These are phyloP conservation scores for Parasteatoda tepidariorum DNA, from an alignment of 1,140 invertebrate genomes.

Conservation along the genomic window DNA sequence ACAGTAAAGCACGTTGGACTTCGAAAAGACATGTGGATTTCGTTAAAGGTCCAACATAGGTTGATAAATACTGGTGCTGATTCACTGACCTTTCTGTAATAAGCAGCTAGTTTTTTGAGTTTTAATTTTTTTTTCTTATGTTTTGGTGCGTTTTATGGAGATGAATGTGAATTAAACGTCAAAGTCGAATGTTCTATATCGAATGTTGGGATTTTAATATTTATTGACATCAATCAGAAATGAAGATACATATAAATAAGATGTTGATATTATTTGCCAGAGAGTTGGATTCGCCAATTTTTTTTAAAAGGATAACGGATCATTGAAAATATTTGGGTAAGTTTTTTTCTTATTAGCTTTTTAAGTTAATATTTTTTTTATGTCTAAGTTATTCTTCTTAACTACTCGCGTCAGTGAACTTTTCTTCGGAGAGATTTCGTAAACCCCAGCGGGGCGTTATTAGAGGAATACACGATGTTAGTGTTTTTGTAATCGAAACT, in stretches of 20 bases:
- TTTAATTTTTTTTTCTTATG: not conserved
- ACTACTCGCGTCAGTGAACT: slow-evolving; percentile 37
- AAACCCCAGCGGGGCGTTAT: not conserved
- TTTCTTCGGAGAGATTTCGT: slow-evolving; percentile 9
- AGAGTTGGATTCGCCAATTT: not conserved
- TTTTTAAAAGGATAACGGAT: not conserved
- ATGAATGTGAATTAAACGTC: not conserved
- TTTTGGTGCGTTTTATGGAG: not conserved
- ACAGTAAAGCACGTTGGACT: not conserved
- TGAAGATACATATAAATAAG: not conserved
- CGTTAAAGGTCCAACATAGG: not conserved
- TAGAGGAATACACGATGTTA: not conserved
- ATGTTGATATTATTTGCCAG: not conserved
- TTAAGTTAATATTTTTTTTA: not conserved
- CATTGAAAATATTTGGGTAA: not conserved
- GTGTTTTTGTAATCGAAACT: not conserved
- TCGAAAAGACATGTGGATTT: slow-evolving; percentile 30
- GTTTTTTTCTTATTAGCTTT: not conserved
- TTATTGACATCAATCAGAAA: not conserved
- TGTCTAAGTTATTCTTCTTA: not conserved
- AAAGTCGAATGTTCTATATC: not conserved
- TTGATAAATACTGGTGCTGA: not conserved
- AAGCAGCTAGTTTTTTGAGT: not conserved
- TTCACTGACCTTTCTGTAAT: slow-evolving; percentile 27
- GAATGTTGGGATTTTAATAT: not conserved